phyloP scores from a whole-genome alignment of 2,797 vertebrate genomes.

The Chromobotia macracanthus region DNA sequence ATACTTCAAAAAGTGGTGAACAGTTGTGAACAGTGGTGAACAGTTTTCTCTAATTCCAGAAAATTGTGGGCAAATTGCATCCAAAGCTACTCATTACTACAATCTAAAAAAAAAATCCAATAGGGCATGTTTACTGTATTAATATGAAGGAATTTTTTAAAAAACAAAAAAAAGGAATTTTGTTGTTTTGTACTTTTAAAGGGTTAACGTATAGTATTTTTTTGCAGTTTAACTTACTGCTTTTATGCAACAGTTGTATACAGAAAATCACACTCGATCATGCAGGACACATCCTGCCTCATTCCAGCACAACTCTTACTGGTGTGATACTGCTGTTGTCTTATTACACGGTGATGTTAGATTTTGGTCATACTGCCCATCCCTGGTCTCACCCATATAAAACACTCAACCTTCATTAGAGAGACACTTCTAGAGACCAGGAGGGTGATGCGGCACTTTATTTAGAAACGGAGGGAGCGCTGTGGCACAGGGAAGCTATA shows the following conservation, averaged over 20 bases:
- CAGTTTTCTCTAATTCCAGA: neutral
- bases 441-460: conserved; percentile 80
- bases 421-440: conserved; percentile 68
- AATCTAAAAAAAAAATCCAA: too few species aligned
- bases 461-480: conserved; percentile 69
- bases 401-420: conserved; percentile 71
- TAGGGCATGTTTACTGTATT: too few species aligned
- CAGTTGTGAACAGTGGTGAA: too few species aligned
- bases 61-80: neutral
- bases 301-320: neutral
- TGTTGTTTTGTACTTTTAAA: too few species aligned
- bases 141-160: too few species aligned
- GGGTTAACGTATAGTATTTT: too few species aligned
- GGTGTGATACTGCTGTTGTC: neutral
- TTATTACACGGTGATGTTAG: neutral
- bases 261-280: neutral
- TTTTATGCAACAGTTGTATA: too few species aligned
- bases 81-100: neutral
- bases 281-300: neutral
- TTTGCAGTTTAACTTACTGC: neutral
- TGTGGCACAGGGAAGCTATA: conserved; percentile 76
- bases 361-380: neutral
- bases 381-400: conserved; percentile 40
- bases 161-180: too few species aligned
- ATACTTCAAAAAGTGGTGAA: too few species aligned